Evolutionary conservation across 2,113 vertebrate species (phyloP), one percentile per base, ranked within the genome.

Genomic region (Burhinus oedicnemus): DNA sequence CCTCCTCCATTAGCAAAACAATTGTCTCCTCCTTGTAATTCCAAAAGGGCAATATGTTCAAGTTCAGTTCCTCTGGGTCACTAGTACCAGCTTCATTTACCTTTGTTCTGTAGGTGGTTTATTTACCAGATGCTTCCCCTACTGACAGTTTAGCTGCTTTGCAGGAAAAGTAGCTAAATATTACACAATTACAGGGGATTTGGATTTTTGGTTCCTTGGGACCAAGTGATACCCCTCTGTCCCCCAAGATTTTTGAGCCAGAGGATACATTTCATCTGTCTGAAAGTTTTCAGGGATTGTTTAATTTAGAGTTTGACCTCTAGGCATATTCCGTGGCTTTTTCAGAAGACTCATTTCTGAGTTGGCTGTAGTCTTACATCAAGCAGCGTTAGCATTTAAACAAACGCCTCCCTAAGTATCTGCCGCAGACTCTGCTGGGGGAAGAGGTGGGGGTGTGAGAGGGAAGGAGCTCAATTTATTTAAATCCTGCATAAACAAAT

Each of bases 71-170:
- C 95, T 81, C 47, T 36, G 45, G 79, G n/a, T 86, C 82, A 47
- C 90, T 51, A 90, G 55, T 60, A 77, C 47, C 82, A 88, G 71
- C 60, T 74, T 77, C 66, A 51, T 66, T 45, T 83, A 96, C 95
- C 89, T 91, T 97, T 94, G 94, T 83, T 95, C 93, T 21, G 30
- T 68, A 95, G 54, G 79, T 95, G 84, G 87, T 74, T 95, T 93
- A 78, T 96, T 95, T 95, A 90, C 87, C 87, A 72, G 84, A 64
- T 34, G 2, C 83, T 96, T 89, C 72, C 79, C 51, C 86, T 96
- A 65, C 85, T 66, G 66, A 90, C 44, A 71, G 42, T 32, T 60
- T 16, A 94, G 58, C 54, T 51, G 84, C 82, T 90, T 60, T 72
- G 57, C 75, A 87, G 65, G 74, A 45, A 45, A 71, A 89, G 52